phyloP scores from a whole-genome alignment of 2,888 invertebrate species.

The Drosophila buzzatii region DNA sequence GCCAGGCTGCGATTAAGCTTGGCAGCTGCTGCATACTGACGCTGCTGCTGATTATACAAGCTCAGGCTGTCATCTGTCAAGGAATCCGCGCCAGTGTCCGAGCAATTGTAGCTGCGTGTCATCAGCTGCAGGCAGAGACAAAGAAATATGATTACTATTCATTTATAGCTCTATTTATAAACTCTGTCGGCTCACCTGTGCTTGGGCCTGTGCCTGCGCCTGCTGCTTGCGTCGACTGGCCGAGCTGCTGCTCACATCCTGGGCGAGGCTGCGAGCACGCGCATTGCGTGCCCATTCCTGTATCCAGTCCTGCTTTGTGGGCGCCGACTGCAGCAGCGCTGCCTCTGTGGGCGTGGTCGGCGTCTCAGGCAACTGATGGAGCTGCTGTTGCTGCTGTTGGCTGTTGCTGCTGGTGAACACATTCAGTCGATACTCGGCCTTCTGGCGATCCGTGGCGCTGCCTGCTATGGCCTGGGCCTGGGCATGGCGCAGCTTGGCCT shows the following conservation, averaged over 20 bases:
- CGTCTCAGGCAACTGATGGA: conserved; percentile 75
- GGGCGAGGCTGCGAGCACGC: conserved; percentile 83
- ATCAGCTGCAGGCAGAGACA: conserved; percentile 71
- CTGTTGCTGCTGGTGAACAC: conserved; percentile 80
- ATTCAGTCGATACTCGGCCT: conserved; percentile 85
- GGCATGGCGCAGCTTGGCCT: conserved; percentile 79
- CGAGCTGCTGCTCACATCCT: conserved; percentile 62
- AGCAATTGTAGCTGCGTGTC: conserved; percentile 85
- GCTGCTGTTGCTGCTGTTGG: conserved; percentile 68
- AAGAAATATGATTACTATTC: background rate
- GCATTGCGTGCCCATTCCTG: conserved; percentile 89
- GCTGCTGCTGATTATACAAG: conserved; percentile 65
- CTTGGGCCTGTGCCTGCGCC: conserved; percentile 56
- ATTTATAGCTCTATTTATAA: background rate
- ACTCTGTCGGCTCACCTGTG: conserved; percentile 51
- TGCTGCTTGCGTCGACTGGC: conserved; percentile 67
- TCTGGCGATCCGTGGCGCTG: conserved; percentile 84
- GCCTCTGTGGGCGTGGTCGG: conserved; percentile 81
- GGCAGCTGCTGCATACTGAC: conserved; percentile 62
- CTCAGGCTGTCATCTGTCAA: conserved; percentile 82
- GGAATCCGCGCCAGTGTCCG: conserved; percentile 77
- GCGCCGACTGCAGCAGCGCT: conserved; percentile 82
- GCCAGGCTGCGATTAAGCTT: conserved; percentile 79
- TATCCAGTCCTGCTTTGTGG: conserved; percentile 87
- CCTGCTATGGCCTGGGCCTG: conserved; percentile 64